Base-by-base conservation (phyloP, 2,888 invertebrate species). In the Lamellibrachia satsuma region DNA sequence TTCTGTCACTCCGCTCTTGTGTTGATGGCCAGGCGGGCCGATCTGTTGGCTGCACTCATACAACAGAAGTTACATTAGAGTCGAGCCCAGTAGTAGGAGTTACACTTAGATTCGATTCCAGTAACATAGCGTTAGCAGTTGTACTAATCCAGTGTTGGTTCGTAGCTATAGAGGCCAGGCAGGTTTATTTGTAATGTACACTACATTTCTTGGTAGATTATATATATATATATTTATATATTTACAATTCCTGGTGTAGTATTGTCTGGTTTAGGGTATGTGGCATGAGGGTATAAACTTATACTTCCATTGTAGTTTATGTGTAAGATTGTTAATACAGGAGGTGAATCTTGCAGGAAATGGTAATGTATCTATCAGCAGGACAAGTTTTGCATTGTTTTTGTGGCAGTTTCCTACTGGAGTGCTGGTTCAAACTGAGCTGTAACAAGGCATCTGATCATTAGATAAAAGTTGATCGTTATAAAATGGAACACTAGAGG, bases 141-240 rank as follows among this genome's bases (percentile, higher is more conserved):
- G 22, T 75, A 75, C 75, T 75, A 75, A 75, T 75, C 75, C 75
- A 22, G n/a, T 75, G 75, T 75, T 75, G 75, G 75, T 75, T 75
- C 6, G 2, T n/a, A 75, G 6, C 15, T 75, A n/a, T 75, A 75
- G 75, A 22, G 15, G 15, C 6, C n/a, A 75, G 75, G 75, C 22
- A 75, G 75, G 75, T 22, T 75, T 75, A 75, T 39, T 39, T 39
- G 39, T 39, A 39, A 39, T 39, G 39, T 39, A 39, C 22, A n/a
- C 22, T 11, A 22, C n/a, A 3, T 75, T 75, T 75, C 11, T 9
- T 60, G 60, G 60, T 60, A 9, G 60, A 60, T 39, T 39, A 39
- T 39, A 39, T 39, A 39, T 39, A 39, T 39, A 39, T 39, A 39
- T 39, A 39, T 39, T 39, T 39, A 39, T 39, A 39, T 57, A 57